Conservation (phyloP, 2,797 vertebrate genomes). For the Halcyon leucocephala region DNA sequence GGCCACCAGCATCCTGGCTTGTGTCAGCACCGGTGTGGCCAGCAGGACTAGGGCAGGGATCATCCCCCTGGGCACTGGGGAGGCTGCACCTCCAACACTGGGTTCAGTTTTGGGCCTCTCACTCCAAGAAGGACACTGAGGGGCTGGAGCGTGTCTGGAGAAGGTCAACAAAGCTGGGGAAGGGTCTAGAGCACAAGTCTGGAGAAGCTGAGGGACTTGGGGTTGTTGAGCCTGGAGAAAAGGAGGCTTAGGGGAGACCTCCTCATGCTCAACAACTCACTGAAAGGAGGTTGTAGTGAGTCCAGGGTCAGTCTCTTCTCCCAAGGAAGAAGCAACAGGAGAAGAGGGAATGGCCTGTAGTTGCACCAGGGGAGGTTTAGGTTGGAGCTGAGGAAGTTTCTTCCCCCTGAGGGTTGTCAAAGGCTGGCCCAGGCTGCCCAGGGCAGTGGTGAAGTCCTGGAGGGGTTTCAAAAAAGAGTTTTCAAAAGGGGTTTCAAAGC, state of each 20-base stretch:
- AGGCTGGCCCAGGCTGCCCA: background rate
- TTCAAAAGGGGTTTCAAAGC: background rate
- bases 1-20: background rate
- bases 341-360: background rate
- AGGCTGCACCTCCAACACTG: background rate
- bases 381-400: background rate
- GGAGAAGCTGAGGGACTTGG: background rate
- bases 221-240: background rate
- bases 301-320: no score
- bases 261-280: no score
- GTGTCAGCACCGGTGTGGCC: background rate
- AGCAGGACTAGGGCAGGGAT: background rate
- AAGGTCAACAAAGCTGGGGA: background rate
- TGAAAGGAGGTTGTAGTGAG: no score
- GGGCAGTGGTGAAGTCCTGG: background rate
- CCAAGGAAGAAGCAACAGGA: no score
- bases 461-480: background rate
- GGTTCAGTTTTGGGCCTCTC: background rate
- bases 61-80: no score
- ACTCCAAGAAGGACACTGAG: background rate
- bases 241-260: no score
- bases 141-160: background rate
- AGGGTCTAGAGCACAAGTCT: background rate
- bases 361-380: background rate
- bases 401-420: no score